Conservation (phyloP, 2,113 vertebrate species). For the Willisornis vidua region DNA sequence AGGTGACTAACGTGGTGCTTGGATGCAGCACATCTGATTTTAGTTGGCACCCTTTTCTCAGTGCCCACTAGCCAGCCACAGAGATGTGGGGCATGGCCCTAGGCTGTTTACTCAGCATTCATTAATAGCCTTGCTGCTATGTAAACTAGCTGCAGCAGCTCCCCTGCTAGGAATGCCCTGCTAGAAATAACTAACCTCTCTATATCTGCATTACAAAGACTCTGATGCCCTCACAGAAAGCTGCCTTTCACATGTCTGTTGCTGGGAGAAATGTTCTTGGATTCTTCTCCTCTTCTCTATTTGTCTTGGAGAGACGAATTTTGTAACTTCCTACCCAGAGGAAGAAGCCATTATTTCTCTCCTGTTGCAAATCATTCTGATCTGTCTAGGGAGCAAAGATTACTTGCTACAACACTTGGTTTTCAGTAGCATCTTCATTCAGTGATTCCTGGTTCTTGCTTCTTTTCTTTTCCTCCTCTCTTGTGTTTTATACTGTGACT, state of each 20-base stretch:
- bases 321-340: background rate
- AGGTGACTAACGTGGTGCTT: background rate
- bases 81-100: background rate
- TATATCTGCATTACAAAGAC: background rate
- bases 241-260: background rate
- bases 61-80: background rate
- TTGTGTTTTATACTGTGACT: background rate
- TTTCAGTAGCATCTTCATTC: background rate
- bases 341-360: background rate
- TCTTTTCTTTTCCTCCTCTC: background rate
- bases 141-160: background rate
- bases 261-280: background rate
- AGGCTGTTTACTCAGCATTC: background rate
- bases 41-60: background rate
- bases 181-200: background rate
- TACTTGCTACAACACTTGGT: background rate
- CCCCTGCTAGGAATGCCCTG: background rate
- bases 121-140: background rate
- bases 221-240: background rate
- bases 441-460: background rate
- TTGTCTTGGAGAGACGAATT: background rate
- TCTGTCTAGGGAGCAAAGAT: background rate
- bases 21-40: background rate
- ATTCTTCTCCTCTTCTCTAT: background rate
- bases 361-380: background rate